phyloP scores from a whole-genome alignment of 23 tunicate genomes.

The Oikopleura vanhoeffeni region DNA sequence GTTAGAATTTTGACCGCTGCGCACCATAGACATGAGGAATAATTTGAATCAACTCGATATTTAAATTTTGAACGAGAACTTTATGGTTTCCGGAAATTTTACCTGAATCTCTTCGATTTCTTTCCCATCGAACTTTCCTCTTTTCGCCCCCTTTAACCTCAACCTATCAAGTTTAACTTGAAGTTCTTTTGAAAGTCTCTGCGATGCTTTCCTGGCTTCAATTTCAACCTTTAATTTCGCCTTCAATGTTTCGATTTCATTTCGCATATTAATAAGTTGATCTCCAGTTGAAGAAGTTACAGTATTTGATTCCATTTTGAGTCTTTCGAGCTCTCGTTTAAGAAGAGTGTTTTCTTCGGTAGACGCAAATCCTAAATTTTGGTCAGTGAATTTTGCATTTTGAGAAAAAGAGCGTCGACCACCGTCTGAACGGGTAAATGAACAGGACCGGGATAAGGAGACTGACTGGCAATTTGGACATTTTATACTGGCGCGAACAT shows the following conservation, averaged over 20 bases:
- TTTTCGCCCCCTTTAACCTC: not conserved
- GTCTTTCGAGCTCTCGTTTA: not conserved
- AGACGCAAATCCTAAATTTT: not conserved
- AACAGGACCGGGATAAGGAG: too few species aligned
- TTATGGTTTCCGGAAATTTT: too few species aligned
- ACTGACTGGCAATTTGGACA: too few species aligned
- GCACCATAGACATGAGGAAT: too few species aligned
- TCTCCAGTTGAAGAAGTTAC: not conserved
- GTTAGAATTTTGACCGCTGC: too few species aligned
- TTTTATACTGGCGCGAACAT: too few species aligned
- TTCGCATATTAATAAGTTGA: not conserved
- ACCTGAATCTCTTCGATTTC: slow-evolving; percentile 12
- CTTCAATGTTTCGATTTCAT: not conserved
- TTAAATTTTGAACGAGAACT: too few species aligned
- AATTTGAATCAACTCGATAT: too few species aligned
- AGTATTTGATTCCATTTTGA: not conserved
- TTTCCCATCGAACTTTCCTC: not conserved
- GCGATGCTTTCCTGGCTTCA: not conserved
- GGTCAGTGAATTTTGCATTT: too few species aligned
- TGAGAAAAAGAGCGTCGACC: too few species aligned
- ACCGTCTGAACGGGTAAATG: too few species aligned
- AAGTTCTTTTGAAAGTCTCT: not conserved
- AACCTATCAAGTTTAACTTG: not conserved
- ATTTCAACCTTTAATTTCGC: not conserved
- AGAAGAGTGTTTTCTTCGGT: not conserved